phyloP scores from a whole-genome alignment of 2,797 vertebrate species.

The Rhynchonycteris naso region DNA sequence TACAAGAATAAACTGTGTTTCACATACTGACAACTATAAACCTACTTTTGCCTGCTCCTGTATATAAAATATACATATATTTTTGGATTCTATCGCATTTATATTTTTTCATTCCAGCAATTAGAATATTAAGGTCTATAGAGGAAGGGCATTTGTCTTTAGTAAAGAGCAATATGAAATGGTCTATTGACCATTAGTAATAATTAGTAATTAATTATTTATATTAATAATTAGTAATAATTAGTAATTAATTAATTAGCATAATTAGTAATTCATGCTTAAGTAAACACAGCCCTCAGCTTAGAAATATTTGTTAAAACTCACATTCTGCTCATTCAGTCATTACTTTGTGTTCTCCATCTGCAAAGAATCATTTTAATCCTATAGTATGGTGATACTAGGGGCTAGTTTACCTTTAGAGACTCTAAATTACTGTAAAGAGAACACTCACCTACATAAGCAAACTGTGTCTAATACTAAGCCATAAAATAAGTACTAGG shows the following conservation, averaged over 20 bases:
- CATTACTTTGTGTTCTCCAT: background rate
- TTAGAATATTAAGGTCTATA: background rate
- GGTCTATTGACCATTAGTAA: too few species aligned
- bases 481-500: background rate
- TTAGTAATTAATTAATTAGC: too few species aligned
- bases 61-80: background rate
- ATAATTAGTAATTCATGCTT: background rate
- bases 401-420: background rate
- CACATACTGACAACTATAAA: background rate
- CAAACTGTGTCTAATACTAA: background rate
- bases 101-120: background rate
- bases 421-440: background rate
- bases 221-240: too few species aligned
- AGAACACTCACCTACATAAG: background rate
- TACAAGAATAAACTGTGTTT: background rate
- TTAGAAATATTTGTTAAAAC: background rate
- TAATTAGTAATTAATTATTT: too few species aligned
- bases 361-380: conserved; percentile 13
- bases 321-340: background rate
- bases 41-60: background rate
- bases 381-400: background rate
- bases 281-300: background rate
- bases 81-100: background rate
- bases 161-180: background rate
- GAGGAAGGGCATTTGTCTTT: background rate